Evolutionary conservation across 2,797 vertebrate species (phyloP), one percentile per base, ranked within the genome.

Genomic region (Morus bassanus): DNA sequence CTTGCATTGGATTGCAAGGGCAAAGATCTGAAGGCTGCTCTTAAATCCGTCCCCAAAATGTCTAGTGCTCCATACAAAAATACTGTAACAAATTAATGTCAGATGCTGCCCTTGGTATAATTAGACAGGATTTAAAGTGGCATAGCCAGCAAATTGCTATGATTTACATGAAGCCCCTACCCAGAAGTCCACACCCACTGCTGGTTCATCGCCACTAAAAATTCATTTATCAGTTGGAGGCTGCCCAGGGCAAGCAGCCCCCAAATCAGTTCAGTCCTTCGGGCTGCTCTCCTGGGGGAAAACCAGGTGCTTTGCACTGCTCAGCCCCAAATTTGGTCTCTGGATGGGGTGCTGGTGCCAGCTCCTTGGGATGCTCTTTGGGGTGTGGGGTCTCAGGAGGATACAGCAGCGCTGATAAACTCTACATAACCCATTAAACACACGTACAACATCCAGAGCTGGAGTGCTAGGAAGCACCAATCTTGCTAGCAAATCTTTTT

Each of bases 101-200:
- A 93, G 92, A 92, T 94, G 93, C 85, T 88, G 54, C 79, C 86
- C 74, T 95, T 56, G 75, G 92, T 85, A 87, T 88, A 96, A 95
- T 97, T 88, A 94, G 87, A 93, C 31, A 48, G 41, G 73, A 90
- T 92, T 83, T 88, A 91, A 94, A 73, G 65, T 84, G 92, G 75
- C 61, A 96, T 78, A 95, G 73, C 65, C 85, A 94, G 89, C 76
- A 94, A 95, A 94, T 90, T 88, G 73, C 76, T 78, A 51, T 1
- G 2, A 88, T 83, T 89, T 95, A 85, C 13, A 7, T 76, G 94
- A 92, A 95, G 59, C 50, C 92, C 89, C 89, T 92, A 33, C 65
- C 57, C 78, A 45, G 67, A 74, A 63, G 24, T 88, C 86, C 60
- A 60, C 25, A 87, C 68, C 75, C 67, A 53, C 70, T 0, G 1